Evolutionary conservation across 2,888 invertebrate species (phyloP).

Genomic region (Diplolepis rosae): DNA sequence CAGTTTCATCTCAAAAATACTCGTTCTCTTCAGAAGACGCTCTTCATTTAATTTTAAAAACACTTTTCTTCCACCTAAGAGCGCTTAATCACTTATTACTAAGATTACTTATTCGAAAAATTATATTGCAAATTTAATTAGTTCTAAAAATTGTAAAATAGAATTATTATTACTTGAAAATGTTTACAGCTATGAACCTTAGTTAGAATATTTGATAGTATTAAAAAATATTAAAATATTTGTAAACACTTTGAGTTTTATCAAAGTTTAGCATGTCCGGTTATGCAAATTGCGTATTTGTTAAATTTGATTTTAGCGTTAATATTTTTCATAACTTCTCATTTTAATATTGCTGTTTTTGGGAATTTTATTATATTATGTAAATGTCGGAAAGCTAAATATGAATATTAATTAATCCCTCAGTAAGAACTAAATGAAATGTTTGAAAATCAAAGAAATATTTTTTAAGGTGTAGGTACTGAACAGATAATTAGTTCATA

Average conservation of each 20-base stretch:
- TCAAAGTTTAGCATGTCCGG: slow-evolving; percentile 15
- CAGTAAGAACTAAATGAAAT: background rate
- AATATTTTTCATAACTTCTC: too few relatives aligned
- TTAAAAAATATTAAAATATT: background rate
- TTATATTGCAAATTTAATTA: background rate
- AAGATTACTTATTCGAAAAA: too few relatives aligned
- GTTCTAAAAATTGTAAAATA: background rate
- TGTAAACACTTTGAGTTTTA: slow-evolving; percentile 25
- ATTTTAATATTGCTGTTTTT: background rate
- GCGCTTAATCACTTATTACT: too few relatives aligned
- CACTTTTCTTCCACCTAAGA: too few relatives aligned
- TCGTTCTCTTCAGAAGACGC: too few relatives aligned
- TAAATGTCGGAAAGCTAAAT: too few relatives aligned
- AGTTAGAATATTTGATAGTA: background rate
- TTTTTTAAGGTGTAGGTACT: too few relatives aligned
- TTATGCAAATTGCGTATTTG: background rate
- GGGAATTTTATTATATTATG: too few relatives aligned
- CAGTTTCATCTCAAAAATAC: too few relatives aligned
- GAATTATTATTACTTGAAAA: background rate
- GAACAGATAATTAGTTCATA: too few relatives aligned
- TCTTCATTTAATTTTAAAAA: too few relatives aligned
- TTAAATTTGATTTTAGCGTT: background rate
- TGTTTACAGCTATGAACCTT: background rate
- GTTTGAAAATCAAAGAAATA: background rate
- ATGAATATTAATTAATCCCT: too few relatives aligned